These are phyloP conservation scores for Phoxinus phoxinus DNA, from an alignment of 2,113 vertebrate genomes.

Conservation along the genomic window DNA sequence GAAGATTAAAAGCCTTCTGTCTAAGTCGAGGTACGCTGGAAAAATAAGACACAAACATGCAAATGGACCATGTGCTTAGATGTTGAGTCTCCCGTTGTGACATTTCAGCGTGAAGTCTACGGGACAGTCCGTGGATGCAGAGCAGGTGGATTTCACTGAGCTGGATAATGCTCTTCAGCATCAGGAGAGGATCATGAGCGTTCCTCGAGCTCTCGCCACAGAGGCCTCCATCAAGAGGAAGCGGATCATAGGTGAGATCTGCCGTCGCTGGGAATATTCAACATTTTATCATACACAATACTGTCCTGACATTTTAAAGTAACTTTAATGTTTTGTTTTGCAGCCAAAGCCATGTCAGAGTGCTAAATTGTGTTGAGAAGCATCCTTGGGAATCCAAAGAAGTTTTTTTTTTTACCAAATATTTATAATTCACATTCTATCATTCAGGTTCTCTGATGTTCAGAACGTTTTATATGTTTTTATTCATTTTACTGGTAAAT, in stretches of 20 bases:
- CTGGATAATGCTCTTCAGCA: constrained; percentile 86
- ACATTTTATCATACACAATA: background rate
- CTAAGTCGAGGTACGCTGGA: constrained; percentile 84
- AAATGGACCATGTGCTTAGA: background rate
- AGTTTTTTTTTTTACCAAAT: background rate
- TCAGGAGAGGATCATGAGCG: constrained; percentile 91
- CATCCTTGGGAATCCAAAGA: background rate
- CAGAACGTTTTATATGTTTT: background rate
- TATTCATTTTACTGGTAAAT: background rate
- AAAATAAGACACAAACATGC: background rate
- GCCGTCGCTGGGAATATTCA: background rate
- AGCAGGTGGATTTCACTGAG: constrained; percentile 76
- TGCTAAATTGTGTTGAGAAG: background rate
- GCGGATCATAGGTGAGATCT: constrained; percentile 87
- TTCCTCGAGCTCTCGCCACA: constrained; percentile 88
- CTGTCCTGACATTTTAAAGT: background rate
- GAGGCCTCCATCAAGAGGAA: constrained; percentile 94
- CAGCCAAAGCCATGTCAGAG: constrained; percentile 22
- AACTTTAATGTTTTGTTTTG: constrained; percentile 8
- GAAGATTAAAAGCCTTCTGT: constrained; percentile 88
- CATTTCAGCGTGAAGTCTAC: constrained; percentile 81
- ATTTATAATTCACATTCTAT: constrained; percentile 27
- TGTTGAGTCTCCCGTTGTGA: background rate
- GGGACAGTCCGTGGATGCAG: constrained; percentile 70
- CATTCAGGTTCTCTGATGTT: background rate